A percentile compares a stretch with the other conserved stretches of the same genome.
phyloP scores from a whole-genome alignment of 2,797 vertebrate genomes.

The Chiloscyllium punctatum region DNA sequence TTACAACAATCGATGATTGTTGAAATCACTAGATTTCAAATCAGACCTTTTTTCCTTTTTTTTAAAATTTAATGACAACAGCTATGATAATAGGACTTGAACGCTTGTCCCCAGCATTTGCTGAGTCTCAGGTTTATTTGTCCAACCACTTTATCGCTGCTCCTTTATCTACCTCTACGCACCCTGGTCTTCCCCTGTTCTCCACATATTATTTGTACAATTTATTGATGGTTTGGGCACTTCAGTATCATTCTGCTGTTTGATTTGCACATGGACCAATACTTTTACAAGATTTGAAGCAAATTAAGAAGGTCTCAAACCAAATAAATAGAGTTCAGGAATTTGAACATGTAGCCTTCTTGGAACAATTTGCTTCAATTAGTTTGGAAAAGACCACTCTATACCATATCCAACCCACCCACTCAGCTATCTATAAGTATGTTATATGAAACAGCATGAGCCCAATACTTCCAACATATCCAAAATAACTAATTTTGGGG shows the following conservation, averaged over 20 bases:
- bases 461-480: background rate
- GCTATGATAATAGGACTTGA: too few species aligned
- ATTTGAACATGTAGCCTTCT: background rate
- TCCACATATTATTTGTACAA: background rate
- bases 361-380: background rate
- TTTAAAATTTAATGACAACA: too few species aligned
- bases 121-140: too few species aligned
- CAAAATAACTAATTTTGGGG: background rate
- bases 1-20: too few species aligned
- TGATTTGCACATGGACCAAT: background rate
- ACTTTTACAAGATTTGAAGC: background rate
- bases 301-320: background rate
- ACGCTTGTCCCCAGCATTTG: too few species aligned
- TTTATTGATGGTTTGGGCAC: slow-evolving; percentile 17
- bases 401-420: background rate
- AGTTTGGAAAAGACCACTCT: background rate
- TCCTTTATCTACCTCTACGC: too few species aligned
- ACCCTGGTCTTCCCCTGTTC: too few species aligned
- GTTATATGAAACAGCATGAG: background rate
- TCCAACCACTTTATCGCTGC: too few species aligned
- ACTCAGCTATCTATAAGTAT: background rate
- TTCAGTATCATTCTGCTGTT: background rate
- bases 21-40: too few species aligned
- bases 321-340: background rate
- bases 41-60: too few species aligned